A percentile compares a stretch with the other conserved stretches of the same genome.
Evolutionary conservation across 2,113 vertebrate species (phyloP).

Genomic region (Tiliqua scincoides): DNA sequence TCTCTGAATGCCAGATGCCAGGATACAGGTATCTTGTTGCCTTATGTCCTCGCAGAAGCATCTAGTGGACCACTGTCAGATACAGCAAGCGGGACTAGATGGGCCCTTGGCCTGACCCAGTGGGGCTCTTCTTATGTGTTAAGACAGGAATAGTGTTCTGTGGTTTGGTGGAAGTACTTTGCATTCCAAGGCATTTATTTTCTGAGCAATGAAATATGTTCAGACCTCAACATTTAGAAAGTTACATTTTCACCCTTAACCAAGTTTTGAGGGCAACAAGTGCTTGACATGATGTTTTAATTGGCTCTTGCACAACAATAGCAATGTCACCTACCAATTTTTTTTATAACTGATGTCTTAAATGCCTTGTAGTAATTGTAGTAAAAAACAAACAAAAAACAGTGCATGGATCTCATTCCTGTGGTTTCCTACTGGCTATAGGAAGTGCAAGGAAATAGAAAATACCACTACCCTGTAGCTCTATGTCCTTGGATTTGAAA

Average conservation of each 20-base stretch:
- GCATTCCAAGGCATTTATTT: too few relatives aligned
- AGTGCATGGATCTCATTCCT: conserved; percentile 26
- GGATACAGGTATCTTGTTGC: too few relatives aligned
- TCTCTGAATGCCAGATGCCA: too few relatives aligned
- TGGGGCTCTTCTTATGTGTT: too few relatives aligned
- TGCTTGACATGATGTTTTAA: not conserved
- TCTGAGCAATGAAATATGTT: too few relatives aligned
- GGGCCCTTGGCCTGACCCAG: too few relatives aligned
- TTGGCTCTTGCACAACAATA: conserved; percentile 27
- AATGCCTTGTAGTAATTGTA: not conserved
- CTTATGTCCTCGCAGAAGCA: too few relatives aligned
- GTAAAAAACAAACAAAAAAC: not conserved
- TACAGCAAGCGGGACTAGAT: too few relatives aligned
- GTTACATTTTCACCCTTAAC: not conserved
- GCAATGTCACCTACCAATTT: not conserved
- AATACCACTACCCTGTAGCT: conserved; percentile 27
- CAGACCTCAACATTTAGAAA: not conserved
- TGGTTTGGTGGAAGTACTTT: too few relatives aligned
- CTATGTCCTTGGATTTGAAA: conserved; percentile 41
- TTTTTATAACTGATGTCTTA: not conserved
- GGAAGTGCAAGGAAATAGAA: conserved; percentile 38
- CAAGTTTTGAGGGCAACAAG: not conserved
- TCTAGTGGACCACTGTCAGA: too few relatives aligned
- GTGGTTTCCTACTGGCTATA: conserved; percentile 47
- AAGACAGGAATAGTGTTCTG: too few relatives aligned